phyloP scores from a whole-genome alignment of 2,797 vertebrate genomes.

The Potorous gilbertii region DNA sequence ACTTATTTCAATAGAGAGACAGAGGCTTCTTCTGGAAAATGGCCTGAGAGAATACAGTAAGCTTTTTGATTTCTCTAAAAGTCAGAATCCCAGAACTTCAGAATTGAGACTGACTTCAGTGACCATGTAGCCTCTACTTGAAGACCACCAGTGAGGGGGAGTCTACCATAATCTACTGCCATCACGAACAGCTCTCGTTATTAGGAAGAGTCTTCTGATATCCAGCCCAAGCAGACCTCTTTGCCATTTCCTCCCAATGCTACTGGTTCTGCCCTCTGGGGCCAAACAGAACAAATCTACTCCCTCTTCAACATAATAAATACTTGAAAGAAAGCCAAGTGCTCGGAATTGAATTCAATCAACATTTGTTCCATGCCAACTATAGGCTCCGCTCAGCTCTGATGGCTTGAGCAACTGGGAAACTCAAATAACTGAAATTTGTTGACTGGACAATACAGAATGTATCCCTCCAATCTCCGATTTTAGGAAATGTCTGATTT shows the following conservation, averaged over 20 bases:
- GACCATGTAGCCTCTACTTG: not conserved
- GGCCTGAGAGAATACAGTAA: slow-evolving; percentile 46
- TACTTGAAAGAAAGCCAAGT: not conserved
- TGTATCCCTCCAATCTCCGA: not conserved
- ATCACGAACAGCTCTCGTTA: not conserved
- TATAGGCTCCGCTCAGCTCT: not conserved
- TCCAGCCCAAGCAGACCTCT: not conserved
- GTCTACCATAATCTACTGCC: not conserved
- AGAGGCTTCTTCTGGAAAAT: slow-evolving; percentile 51
- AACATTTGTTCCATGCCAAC: not conserved
- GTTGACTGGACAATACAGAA: not conserved
- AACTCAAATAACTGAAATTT: not conserved
- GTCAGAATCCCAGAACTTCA: not conserved
- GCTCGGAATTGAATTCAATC: not conserved
- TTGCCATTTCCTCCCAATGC: not conserved
- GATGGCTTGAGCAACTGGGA: not conserved
- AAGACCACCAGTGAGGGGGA: not conserved
- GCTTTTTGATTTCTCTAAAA: not conserved
- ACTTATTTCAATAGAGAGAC: slow-evolving; percentile 66
- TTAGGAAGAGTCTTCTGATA: not conserved
- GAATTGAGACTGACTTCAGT: not conserved
- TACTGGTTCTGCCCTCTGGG: not conserved
- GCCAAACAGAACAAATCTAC: not conserved
- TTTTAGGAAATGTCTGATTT: not conserved
- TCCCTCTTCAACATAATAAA: not conserved